Evolutionary conservation across 2,888 invertebrate genomes (phyloP).

Genomic region (Pristionchus mayeri): DNA sequence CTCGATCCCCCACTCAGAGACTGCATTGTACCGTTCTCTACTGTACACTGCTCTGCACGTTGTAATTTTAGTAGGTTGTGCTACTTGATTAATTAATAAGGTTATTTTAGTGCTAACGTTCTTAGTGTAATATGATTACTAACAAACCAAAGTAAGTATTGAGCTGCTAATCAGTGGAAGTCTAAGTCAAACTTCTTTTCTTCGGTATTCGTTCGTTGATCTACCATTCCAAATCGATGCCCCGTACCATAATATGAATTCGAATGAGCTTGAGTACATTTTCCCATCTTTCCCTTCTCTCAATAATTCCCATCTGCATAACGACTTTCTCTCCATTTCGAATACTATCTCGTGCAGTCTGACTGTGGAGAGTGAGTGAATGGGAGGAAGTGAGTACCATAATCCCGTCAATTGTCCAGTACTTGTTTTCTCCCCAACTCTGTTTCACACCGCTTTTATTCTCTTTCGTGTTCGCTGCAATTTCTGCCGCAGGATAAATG

Average conservation of each 20-base stretch:
- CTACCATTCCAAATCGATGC: constrained; percentile 41
- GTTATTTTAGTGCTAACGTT: constrained; percentile 27
- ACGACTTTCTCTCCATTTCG: constrained; percentile 11
- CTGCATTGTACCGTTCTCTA: not conserved
- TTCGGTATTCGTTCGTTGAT: constrained; percentile 24
- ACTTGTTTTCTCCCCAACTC: not conserved
- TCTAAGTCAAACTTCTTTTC: constrained; percentile 17
- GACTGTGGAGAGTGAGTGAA: not conserved
- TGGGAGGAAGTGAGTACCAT: not conserved
- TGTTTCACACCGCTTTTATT: constrained; percentile 8
- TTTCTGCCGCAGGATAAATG: constrained; percentile 33
- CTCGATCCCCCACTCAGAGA: not conserved
- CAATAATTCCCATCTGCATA: constrained; percentile 5
- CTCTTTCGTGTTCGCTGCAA: constrained; percentile 3
- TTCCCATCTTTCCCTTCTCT: not conserved
- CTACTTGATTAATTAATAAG: constrained; percentile 15
- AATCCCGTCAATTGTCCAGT: not conserved
- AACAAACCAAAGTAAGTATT: constrained; percentile 41
- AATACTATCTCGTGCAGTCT: not conserved
- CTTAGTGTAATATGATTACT: constrained; percentile 32
- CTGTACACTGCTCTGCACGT: constrained; percentile 24
- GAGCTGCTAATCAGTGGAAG: not conserved
- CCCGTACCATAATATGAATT: constrained; percentile 42
- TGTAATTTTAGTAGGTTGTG: constrained; percentile 40
- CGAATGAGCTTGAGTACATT: constrained; percentile 31